Percentiles rank a stretch among this genome's conserved stretches.
Evolutionary conservation across 2,797 vertebrate genomes (phyloP).

Genomic region (Cryptoblepharus egeriae): DNA sequence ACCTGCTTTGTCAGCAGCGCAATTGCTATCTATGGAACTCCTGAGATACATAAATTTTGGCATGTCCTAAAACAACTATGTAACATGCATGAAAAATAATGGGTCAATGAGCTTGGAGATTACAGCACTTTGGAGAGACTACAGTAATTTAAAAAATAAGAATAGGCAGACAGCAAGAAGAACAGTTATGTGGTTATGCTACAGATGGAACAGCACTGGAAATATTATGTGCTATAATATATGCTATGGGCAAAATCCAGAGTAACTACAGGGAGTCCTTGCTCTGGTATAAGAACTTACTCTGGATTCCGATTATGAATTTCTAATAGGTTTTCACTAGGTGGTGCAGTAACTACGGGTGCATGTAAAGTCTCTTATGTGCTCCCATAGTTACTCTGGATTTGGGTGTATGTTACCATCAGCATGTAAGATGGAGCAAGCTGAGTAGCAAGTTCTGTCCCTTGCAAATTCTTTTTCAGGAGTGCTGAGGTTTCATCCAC

Average conservation of each 20-base stretch:
- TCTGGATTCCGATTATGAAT: too few relatives aligned
- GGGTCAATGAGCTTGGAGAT: slow-evolving; percentile 2
- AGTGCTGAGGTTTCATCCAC: not conserved
- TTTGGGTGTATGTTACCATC: not conserved
- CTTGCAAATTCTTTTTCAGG: not conserved
- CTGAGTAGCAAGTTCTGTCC: not conserved
- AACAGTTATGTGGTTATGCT: not conserved
- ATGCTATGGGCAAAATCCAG: too few relatives aligned
- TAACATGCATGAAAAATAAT: not conserved
- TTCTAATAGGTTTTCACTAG: too few relatives aligned
- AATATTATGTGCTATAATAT: not conserved
- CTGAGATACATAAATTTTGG: not conserved
- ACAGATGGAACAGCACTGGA: not conserved
- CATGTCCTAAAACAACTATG: not conserved
- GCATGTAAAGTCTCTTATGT: too few relatives aligned
- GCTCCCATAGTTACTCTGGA: too few relatives aligned
- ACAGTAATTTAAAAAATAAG: slow-evolving; percentile 53
- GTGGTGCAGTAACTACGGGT: too few relatives aligned
- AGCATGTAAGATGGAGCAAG: not conserved
- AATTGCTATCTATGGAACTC: not conserved
- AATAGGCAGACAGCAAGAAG: not conserved
- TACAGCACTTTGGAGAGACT: not conserved
- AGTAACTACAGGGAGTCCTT: too few relatives aligned
- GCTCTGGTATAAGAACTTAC: too few relatives aligned
- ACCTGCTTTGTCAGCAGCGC: not conserved